These are phyloP conservation scores for Macrosoma leucophasiata DNA, from an alignment of 2,888 invertebrate genomes.

Conservation along the genomic window DNA sequence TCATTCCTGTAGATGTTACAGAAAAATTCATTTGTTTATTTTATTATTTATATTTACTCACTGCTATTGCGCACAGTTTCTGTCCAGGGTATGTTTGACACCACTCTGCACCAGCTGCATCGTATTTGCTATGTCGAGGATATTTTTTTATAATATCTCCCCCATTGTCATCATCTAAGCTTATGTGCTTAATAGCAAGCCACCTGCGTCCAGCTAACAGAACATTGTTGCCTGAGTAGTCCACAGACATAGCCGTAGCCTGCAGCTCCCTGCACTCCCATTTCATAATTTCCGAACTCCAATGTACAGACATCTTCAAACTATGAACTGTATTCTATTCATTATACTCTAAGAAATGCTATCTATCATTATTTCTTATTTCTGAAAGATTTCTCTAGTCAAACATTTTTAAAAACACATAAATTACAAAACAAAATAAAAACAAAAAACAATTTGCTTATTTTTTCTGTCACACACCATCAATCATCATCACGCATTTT, in stretches of 20 bases:
- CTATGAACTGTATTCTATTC: too few species aligned
- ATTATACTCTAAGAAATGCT: neutral
- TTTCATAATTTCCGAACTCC: constrained; percentile 71
- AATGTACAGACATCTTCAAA: constrained; percentile 58
- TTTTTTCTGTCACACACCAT: too few species aligned
- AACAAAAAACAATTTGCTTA: too few species aligned
- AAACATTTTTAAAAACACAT: constrained; percentile 2
- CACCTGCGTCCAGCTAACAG: constrained; percentile 88
- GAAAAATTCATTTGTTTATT: constrained; percentile 2
- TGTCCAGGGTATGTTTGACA: constrained; percentile 86
- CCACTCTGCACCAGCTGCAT: constrained; percentile 95
- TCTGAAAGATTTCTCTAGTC: neutral
- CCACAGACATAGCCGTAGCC: constrained; percentile 95
- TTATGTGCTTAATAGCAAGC: constrained; percentile 84
- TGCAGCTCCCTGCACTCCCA: constrained; percentile 90
- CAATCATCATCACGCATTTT: too few species aligned
- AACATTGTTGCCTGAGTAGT: constrained; percentile 89
- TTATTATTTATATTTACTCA: constrained; percentile 45
- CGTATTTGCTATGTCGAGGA: constrained; percentile 93
- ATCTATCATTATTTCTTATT: constrained; percentile 1
- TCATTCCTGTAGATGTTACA: neutral
- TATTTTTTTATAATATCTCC: constrained; percentile 84
- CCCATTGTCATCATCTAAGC: constrained; percentile 80
- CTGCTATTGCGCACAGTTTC: constrained; percentile 91
- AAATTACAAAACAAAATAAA: constrained; percentile 19